Conservation (phyloP, 2,113 vertebrate genomes). For the Shinisaurus crocodilurus region DNA sequence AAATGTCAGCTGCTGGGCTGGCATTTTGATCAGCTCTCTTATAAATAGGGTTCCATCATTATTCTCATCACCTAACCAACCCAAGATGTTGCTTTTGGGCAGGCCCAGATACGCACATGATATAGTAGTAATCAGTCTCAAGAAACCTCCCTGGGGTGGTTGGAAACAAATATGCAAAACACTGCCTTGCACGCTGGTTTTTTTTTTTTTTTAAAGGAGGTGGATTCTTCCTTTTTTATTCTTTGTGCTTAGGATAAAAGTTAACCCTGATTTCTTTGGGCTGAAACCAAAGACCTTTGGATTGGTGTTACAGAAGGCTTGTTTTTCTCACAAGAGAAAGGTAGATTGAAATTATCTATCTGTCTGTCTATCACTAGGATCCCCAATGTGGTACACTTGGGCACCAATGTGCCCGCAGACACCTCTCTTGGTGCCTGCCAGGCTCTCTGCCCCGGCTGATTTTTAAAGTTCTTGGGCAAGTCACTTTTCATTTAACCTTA, state of each 20-base stretch:
- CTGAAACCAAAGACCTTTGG: constrained; percentile 22
- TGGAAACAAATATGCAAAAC: constrained; percentile 27
- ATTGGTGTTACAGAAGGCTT: constrained; percentile 24
- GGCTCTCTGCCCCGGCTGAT: too few species aligned
- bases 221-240: background rate
- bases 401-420: too few species aligned
- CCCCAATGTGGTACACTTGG: too few species aligned
- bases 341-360: background rate
- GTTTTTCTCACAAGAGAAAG: background rate
- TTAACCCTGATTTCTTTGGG: background rate
- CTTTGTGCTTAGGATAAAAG: background rate
- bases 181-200: constrained; percentile 37
- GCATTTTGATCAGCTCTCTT: constrained; percentile 30
- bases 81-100: constrained; percentile 31
- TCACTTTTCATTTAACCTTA: too few species aligned
- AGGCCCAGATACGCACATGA: constrained; percentile 31
- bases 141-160: constrained; percentile 27
- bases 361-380: background rate
- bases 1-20: fast-evolving
- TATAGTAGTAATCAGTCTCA: constrained; percentile 50
- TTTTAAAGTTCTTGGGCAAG: too few species aligned
- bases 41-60: constrained; percentile 4
- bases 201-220: too few species aligned
- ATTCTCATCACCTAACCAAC: constrained; percentile 8
- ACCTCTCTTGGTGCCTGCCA: too few species aligned